Base-by-base conservation (phyloP, 2,113 vertebrate species). In the Anser cygnoides region DNA sequence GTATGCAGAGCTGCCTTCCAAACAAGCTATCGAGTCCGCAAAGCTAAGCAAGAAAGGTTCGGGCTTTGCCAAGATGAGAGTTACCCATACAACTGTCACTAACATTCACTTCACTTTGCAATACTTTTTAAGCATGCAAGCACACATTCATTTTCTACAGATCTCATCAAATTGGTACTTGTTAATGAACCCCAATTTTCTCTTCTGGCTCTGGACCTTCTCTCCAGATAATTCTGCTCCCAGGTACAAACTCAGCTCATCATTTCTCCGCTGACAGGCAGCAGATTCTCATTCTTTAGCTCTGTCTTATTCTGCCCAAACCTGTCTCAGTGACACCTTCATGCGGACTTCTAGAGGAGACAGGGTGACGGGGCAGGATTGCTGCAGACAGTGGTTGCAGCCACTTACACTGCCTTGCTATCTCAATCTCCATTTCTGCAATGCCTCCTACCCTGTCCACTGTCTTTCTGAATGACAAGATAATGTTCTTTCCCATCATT, bases 201-300 rank as follows among this genome's bases (percentile, higher is more conserved):
- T 75, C 33, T 84, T 82, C 67, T 66, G 58, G 26, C 29, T 84
- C 58, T 54, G 78, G 67, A 90, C 17, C 26, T 62, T 81, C 13
- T 65, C 79, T 61, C 77, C 89, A 54, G 20, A 22, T 44, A 84
- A 93, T 31, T 92, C 33, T 73, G 75, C 16, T 89, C 52, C n/a
- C 39, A 75, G 16, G 26, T 72, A 23, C 41, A 76, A 78, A 54
- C 72, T 84, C 67, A 88, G 43, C 33, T 74, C 87, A 75, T 35
- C 11, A 46, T 52, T 49, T 91, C 57, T 39, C 59, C 66, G 20
- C 55, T 46, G 90, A 92, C 65, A 92, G n/a, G 44, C 59, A 89
- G 58, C 39, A 87, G 57, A 29, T 33, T 35, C 52, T 92, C 84
- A 90, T 86, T 89, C 86, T 93, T 95, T 31, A 74, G 35, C 31